Base-by-base conservation (phyloP, 2,113 vertebrate species). In the Myotis brandtii region DNA sequence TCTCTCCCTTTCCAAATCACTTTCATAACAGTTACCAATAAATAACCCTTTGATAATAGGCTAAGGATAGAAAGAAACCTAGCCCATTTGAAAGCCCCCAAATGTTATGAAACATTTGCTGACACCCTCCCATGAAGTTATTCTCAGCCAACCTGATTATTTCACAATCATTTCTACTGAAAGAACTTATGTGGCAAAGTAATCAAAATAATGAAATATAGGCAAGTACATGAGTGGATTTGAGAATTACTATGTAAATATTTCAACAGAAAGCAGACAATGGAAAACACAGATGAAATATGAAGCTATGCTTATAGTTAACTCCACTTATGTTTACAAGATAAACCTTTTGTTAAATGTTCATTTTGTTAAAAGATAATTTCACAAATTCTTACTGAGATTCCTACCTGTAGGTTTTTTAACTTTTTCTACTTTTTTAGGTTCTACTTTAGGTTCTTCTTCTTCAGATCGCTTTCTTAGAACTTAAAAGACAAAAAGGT, bases 391-490 rank as follows among this genome's bases (percentile, higher is more conserved):
- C 18, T 70, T 30, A 93, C 83, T 94, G 82, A 40, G 96, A 97
- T 92, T 98, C 97, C 97, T 99, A 97, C 99, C 98, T 97, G 98
- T 96, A 66, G 99, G 98, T 91, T 98, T 98, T 98, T 99, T 99
- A 96, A 98, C 67, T 97, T 98, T 99, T 97, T 99, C 99, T 97
- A 98, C 62, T 97, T 98, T 98, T 97, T 98, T 98, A 95, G 97
- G 94, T 98, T 98, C 98, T 93, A 98, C 98, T 97, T 98, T 97
- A 92, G 98, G 98, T 95, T 98, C 98, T 94, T 98, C 98, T 79
- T 99, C 98, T 98, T 99, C 99, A 67, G 98, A 89, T 97, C 95
- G 98, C 97, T 98, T 98, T 98, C 97, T 99, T 97, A 98, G 96
- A 98, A 99, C 99, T 99, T 99, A 66, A 98, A 98, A 98, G 94